Conservation (phyloP, 2,888 invertebrate genomes). For the Macrosiphum euphorbiae region DNA sequence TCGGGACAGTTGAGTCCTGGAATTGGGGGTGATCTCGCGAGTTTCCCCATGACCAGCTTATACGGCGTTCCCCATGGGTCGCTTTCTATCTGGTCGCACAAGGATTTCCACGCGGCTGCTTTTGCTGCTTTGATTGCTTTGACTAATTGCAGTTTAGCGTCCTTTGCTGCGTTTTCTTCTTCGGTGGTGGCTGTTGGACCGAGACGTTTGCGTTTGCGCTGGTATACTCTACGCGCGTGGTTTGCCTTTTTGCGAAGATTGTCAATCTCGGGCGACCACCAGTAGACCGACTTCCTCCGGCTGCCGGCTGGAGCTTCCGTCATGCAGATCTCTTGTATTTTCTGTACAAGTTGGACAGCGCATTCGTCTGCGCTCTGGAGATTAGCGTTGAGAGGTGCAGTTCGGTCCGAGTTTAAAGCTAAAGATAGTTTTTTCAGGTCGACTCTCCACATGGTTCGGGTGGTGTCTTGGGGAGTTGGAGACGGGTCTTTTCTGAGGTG, state of each 20-base stretch:
- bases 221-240: background rate
- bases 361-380: background rate
- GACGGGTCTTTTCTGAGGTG: background rate
- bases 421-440: background rate
- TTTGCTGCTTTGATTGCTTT: background rate
- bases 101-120: background rate
- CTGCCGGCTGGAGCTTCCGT: background rate
- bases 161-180: too few relatives aligned
- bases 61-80: background rate
- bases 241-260: background rate
- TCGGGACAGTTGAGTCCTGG: background rate
- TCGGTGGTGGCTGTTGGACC: too few relatives aligned
- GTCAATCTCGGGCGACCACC: background rate
- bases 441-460: too few relatives aligned
- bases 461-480: too few relatives aligned
- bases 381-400: background rate
- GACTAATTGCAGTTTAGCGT: too few relatives aligned
- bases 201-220: background rate
- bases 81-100: background rate
- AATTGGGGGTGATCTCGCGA: background rate
- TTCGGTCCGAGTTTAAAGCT: background rate
- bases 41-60: background rate
- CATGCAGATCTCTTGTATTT: background rate
- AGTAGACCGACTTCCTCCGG: background rate
- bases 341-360: background rate